Evolutionary conservation across 2,113 vertebrate genomes (phyloP), one percentile per base, ranked within the genome.

Genomic region (Ceratotherium simum): DNA sequence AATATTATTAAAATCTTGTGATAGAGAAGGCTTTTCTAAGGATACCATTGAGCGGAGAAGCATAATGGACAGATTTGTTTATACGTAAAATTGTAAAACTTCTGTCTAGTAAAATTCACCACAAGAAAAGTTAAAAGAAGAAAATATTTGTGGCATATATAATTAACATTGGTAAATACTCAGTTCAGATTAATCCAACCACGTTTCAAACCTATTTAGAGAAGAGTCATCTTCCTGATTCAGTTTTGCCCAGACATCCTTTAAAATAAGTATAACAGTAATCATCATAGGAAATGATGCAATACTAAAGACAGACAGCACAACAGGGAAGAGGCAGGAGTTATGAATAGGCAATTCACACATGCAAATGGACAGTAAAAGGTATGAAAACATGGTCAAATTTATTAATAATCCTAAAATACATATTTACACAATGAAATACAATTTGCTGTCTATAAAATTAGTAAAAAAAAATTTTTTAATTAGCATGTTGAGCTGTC

Each of bases 191-290:
- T 13, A 88, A 84, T 64, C 18, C 48, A 86, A 67, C 25, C 62
- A 73, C 46, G 27, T 39, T 88, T 97, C 85, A 91, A 96, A 76
- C 8, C 70, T 91, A 81, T 62, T 91, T 89, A 81, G 60, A 76
- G 56, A 94, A 62, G 48, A 88, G 76, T 95, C 39, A 75, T 90
- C 73, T 39, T 95, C 11, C 56, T 64, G 80, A 87, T 95, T 93
- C 81, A 87, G 62, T 95, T 94, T 73, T 92, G 11, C 76, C 64
- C 70, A 88, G 89, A 80, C 58, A 87, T 27, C 64, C 64, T 93
- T 96, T 93, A 97, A 89, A 95, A 69, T 56, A 90, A 96, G 62
- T 79, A 8, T 6, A 80, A 82, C 17, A 25, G 8, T 58, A 42
- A 65, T 69, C 58, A 42, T 58, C 46, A 0, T 17, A 36, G 80